phyloP scores from a whole-genome alignment of 2,113 vertebrate species.

The Ifrita kowaldi region DNA sequence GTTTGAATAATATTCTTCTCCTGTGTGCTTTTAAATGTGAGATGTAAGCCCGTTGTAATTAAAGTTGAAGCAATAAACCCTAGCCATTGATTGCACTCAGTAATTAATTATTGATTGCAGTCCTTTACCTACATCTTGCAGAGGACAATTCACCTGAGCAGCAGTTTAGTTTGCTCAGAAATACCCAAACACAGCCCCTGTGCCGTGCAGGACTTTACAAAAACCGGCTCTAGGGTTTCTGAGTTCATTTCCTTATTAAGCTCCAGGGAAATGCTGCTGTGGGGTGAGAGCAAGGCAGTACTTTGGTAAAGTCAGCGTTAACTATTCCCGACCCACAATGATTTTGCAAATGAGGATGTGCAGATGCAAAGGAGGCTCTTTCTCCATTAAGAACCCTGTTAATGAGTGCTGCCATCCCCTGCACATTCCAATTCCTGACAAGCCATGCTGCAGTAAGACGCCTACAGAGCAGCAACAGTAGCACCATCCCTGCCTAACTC shows the following conservation, averaged over 20 bases:
- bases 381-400: not conserved
- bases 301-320: not conserved
- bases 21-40: not conserved
- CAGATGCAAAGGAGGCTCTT: not conserved
- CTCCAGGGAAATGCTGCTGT: not conserved
- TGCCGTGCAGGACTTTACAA: not conserved
- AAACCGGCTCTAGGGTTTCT: not conserved
- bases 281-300: not conserved
- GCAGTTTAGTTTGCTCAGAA: not conserved
- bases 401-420: not conserved
- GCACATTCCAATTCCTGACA: not conserved
- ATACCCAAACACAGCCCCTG: not conserved
- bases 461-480: not conserved
- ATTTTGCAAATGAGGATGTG: not conserved
- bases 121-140: conserved; percentile 15
- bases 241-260: not conserved
- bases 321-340: not conserved
- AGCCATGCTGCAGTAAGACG: not conserved
- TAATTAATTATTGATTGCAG: conserved; percentile 59
- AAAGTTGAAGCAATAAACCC: conserved; percentile 46
- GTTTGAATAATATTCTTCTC: not conserved
- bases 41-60: conserved; percentile 1
- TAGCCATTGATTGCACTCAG: conserved; percentile 37
- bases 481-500: not conserved
- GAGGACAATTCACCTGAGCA: conserved; percentile 32